Evolutionary conservation across 2,888 invertebrate genomes (phyloP), one percentile per base, ranked within the genome.

Genomic region (Punctoribates punctum): DNA sequence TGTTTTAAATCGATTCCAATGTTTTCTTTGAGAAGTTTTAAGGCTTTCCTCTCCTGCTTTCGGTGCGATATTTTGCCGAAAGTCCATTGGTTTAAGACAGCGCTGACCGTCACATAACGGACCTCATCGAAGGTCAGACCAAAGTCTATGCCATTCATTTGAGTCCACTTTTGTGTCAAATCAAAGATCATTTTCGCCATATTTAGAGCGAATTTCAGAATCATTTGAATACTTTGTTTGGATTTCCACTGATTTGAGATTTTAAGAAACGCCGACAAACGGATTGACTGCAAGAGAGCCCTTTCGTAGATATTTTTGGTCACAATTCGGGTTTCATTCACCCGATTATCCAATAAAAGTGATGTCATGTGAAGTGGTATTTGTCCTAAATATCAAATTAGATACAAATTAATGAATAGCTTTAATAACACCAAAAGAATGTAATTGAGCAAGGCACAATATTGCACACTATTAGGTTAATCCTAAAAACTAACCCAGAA

Each of bases 221-320:
- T 17, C 38, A 70, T 17, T 70, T 15, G n/a, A 13, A 70, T 70
- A 42, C 42, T 70, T 70, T 70, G 42, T 23, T 70, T 29, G 13
- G 70, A 70, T 46, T 20, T 70, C 46, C 62, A 75, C 48, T 42
- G 42, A 3, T 42, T 25, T 3, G 75, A 75, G 0, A 62, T 8
- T 17, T 15, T 29, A 8, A 67, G 8, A 51, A 42, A 75, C 8
- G 46, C 23, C 11, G 75, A 65, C 42, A 75, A 67, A 46, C 75
- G 42, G 5, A 62, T 46, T 1, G 75, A 75, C 29, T 75, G 75
- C 25, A 75, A 27, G n/a, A 75, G 46, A 65, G 46, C 48, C 48
- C 67, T 46, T 46, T 75, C 60, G 46, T n/a, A 75, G 25, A 75
- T 65, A 23, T 75, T 75, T 51, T 42, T 25, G 11, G 51, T 48